Base-by-base conservation (phyloP, 2,888 invertebrate species). In the Drosophila tripunctata region DNA sequence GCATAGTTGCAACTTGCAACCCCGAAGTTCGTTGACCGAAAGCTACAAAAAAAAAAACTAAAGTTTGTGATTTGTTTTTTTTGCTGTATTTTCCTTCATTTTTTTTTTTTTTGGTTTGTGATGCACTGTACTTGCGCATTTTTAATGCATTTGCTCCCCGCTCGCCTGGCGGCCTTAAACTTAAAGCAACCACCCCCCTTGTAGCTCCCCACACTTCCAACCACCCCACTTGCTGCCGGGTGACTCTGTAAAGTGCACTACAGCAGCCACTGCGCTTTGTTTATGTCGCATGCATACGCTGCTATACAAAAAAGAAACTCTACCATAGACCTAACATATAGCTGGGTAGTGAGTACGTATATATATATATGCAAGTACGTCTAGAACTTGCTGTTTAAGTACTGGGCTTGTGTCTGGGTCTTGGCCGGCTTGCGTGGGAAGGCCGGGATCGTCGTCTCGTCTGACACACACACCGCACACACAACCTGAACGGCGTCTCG, bases 301-400 rank as follows among this genome's bases (percentile, higher is more conserved):
- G n/a, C n/a, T 12, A 55, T 71, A 50, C 50, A 71, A 60, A 51
- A 17, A 56, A 56, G 38, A 10, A 60, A 54, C 50, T 54, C 45
- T 45, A 14, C 55, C 30, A 40, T 40, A 57, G 24, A 45, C 41
- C 52, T 31, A 55, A 54, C 41, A 47, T 17, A 36, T 36, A 4
- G 3, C 22, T 30, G 35, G 35, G 14, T 21, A n/a, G n/a, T n/a
- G n/a, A n/a, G 21, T 36, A 56, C 45, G 27, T 27, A 47, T 51
- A 35, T 45, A 36, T 44, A 8, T 55, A 27, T 38, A 17, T 58
- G 52, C 43, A 43, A 55, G 57, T 62, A 51, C 76, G 85, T 86
- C 79, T 80, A 74, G 63, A 83, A 86, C 78, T 79, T 83, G 72
- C 48, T 73, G 62, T 72, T 82, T 64, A 83, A 86, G 87, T 86